Evolutionary conservation across 2,113 vertebrate species (phyloP), one percentile per base, ranked within the genome.

Genomic region (Thomomys bottae): DNA sequence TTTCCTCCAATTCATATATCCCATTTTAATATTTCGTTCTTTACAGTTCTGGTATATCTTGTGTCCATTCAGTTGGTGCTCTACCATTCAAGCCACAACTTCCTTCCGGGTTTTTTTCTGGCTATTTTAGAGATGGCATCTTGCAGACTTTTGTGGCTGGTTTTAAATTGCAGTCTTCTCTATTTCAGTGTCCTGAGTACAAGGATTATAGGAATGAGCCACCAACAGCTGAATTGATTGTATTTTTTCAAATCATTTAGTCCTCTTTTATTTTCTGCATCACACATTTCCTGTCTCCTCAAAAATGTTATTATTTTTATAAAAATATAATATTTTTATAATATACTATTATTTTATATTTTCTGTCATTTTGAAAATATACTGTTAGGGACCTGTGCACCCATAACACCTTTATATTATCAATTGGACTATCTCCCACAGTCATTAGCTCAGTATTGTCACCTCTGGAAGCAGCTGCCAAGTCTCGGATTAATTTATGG

Each of bases 291-390:
- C 12, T 20, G 6, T 78, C 5, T 32, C 38, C 63, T 64, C 12
- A 90, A 89, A 88, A 85, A 67, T 67, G 21, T 1, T 61, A 59
- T 68, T 57, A 40, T 75, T 88, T 84, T 63, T n/a, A n/a, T n/a
- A n/a, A n/a, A n/a, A n/a, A n/a, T n/a, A n/a, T n/a, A n/a, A n/a
- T n/a, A n/a, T n/a, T n/a, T n/a, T n/a, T n/a, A n/a, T n/a, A n/a
- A 85, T 57, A 67, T 67, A 26, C 2, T 61, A 59, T 68, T 57
- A 40, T 75, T 88, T 84, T 63, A 42, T 66, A 79, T 49, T 26
- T 38, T 9, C 17, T 84, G 17, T 59, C 20, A 79, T 32, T 92
- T 79, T 8, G 75, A 84, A 88, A 90, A 72, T 54, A 21, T 4
- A 67, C 68, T 38, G 45, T 42, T 77, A 38, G 45, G 4, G 1